Base-by-base conservation (phyloP, 2,888 invertebrate species). In the Plagiodera versicolora region DNA sequence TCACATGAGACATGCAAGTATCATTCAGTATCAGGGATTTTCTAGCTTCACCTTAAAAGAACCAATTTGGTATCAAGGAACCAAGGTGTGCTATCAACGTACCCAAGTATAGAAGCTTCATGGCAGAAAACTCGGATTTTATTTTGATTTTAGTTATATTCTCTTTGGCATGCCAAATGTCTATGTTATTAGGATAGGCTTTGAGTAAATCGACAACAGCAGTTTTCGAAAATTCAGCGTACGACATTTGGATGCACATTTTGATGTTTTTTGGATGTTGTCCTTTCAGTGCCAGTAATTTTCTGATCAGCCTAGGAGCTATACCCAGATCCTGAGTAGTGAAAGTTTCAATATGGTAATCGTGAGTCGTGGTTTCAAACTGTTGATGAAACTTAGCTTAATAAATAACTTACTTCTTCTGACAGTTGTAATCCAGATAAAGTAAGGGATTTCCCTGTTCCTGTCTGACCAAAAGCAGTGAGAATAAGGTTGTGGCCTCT, bases 391-490 rank as follows among this genome's bases (percentile, higher is more conserved):
- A n/a, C n/a, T n/a, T n/a, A n/a, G n/a, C n/a, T n/a, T n/a, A n/a
- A n/a, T n/a, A n/a, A 44, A 32, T 10, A n/a, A 57, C 53, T 58
- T 53, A 71, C 71, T 56, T 70, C 60, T 52, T 67, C 65, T 11
- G 68, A 45, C 11, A 66, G 45, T 39, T 74, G 68, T 9, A 79
- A 60, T 45, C 79, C 81, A 56, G 67, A 70, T 20, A 74, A 67
- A 1, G 79, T 80, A 44, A 77, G 63, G 30, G 75, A 75, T 73
- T 80, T 81, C 11, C 81, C 82, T 16, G 78, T 75, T 20, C 80
- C 80, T 0, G 79, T 80, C 73, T 82, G 81, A 1, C 82, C 82
- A 63, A 76, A 81, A 48, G 75, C 71, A 48, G 79, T 66, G 50
- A 82, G 69, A 16, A 80, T 69, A 10, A 75, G 78, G 56, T 78